These are phyloP conservation scores for Lagorchestes hirsutus DNA, from an alignment of 2,797 vertebrate species.

Conservation along the genomic window DNA sequence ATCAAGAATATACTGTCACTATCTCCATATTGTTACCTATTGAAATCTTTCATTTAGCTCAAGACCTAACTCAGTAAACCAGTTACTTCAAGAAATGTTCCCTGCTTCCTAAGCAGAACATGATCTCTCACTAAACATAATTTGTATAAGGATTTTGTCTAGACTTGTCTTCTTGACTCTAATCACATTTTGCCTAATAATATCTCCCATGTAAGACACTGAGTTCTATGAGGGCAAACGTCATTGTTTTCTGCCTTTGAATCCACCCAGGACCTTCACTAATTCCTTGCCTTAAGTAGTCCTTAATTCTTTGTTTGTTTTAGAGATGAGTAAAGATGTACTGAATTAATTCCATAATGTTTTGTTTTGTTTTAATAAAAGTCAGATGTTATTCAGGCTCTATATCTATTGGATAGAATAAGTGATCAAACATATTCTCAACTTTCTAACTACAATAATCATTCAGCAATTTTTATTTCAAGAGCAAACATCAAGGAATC, in stretches of 20 bases:
- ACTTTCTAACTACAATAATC: slow-evolving; percentile 5
- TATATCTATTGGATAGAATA: slow-evolving; percentile 1
- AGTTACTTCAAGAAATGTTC: neutral
- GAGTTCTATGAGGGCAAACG: neutral
- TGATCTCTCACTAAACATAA: neutral
- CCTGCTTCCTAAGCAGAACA: neutral
- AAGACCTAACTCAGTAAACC: neutral
- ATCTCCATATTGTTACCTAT: neutral
- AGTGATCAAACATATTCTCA: slow-evolving; percentile 20
- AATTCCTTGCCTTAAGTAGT: neutral
- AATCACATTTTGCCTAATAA: neutral
- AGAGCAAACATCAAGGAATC: neutral
- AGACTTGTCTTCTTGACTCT: neutral
- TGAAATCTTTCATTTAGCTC: neutral
- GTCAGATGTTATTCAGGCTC: neutral
- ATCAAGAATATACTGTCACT: neutral
- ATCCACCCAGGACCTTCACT: neutral
- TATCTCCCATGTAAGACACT: neutral
- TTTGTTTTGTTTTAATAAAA: neutral
- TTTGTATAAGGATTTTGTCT: neutral
- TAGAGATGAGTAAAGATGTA: neutral
- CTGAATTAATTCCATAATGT: neutral
- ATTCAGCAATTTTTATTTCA: slow-evolving; percentile 1
- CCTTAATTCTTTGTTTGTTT: neutral
- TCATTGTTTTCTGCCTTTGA: neutral